phyloP scores from a whole-genome alignment of 2,888 invertebrate species.

The Caenorhabditis sp. region DNA sequence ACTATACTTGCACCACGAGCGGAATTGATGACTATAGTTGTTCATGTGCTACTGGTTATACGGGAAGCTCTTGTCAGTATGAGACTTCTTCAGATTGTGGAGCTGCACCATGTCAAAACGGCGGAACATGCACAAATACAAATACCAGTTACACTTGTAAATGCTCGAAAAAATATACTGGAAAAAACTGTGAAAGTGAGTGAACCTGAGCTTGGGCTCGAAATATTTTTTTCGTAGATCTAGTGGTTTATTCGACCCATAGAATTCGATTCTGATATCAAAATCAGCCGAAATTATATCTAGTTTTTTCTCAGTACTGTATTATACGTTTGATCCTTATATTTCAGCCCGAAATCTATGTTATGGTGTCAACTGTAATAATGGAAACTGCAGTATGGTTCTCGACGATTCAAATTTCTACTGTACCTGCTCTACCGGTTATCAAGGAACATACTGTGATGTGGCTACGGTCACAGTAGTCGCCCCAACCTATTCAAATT shows the following conservation, averaged over 20 bases:
- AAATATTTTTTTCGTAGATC: too few species aligned
- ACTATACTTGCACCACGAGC: conserved; percentile 12
- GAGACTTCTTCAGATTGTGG: conserved; percentile 18
- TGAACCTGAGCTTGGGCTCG: too few species aligned
- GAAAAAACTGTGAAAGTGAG: conserved; percentile 31
- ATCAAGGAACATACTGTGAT: background rate
- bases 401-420: conserved; percentile 9
- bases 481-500: background rate
- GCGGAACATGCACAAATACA: conserved; percentile 13
- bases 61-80: conserved; percentile 14
- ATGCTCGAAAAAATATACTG: conserved; percentile 16
- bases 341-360: conserved; percentile 17
- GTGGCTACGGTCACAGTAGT: background rate
- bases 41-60: conserved; percentile 14
- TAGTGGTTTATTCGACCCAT: too few species aligned
- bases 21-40: conserved; percentile 17
- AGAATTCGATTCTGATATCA: too few species aligned
- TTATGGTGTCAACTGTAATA: conserved; percentile 10
- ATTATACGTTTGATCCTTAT: too few species aligned
- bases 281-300: too few species aligned
- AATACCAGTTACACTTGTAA: conserved; percentile 15
- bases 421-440: background rate
- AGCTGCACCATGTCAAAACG: conserved; percentile 15
- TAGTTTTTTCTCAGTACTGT: too few species aligned
- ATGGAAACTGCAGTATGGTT: conserved; percentile 14